A percentile compares a stretch with the other conserved stretches of the same genome.
Conservation (phyloP, 2,113 vertebrate species). For the Tupaia chinensis region DNA sequence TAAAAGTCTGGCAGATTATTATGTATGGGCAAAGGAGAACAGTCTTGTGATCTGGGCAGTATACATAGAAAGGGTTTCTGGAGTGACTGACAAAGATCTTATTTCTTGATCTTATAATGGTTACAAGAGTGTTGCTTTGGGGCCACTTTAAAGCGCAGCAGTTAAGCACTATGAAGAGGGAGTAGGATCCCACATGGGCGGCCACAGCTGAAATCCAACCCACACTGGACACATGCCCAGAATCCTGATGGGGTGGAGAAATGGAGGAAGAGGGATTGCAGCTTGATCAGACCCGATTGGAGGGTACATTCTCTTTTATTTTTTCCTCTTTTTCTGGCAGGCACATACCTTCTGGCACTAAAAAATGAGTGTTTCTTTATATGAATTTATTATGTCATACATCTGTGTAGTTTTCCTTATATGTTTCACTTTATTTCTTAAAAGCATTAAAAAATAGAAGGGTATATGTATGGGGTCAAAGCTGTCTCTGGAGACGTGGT, state of each 20-base stretch:
- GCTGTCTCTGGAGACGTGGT: neutral
- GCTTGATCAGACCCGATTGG: too few species aligned
- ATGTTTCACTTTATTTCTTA: constrained; percentile 25
- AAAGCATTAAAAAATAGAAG: neutral
- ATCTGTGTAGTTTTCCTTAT: constrained; percentile 24
- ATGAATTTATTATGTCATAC: constrained; percentile 13
- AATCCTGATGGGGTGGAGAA: too few species aligned
- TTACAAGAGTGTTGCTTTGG: neutral
- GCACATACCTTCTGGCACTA: too few species aligned
- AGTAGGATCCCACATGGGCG: too few species aligned
- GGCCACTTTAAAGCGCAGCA: too few species aligned
- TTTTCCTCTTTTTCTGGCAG: too few species aligned
- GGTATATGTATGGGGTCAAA: neutral
- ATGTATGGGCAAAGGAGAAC: neutral
- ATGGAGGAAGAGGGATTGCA: too few species aligned
- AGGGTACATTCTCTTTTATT: too few species aligned
- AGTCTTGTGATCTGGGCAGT: neutral
- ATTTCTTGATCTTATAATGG: constrained; percentile 18
- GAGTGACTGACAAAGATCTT: neutral
- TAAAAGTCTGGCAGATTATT: neutral
- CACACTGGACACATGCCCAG: too few species aligned
- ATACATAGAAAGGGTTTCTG: neutral
- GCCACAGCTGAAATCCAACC: too few species aligned
- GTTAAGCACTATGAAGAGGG: too few species aligned
- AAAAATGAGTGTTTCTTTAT: neutral